Conservation (phyloP, 2,113 vertebrate species). For the Buteo buteo region DNA sequence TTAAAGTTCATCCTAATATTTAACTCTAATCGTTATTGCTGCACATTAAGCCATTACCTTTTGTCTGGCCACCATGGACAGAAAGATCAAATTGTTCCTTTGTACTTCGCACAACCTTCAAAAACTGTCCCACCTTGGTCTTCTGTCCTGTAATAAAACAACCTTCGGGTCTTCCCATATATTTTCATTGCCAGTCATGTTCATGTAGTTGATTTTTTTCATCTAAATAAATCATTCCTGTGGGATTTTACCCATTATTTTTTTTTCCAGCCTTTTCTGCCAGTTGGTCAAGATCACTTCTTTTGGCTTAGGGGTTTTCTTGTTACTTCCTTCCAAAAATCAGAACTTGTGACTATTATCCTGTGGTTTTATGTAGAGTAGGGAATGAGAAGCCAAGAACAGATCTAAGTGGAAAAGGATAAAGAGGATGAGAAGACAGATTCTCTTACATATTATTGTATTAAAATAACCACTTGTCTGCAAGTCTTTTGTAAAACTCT, state of each 20-base stretch:
- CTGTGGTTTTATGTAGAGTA: neutral
- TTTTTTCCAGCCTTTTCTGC: neutral
- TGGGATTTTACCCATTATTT: neutral
- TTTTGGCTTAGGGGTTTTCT: neutral
- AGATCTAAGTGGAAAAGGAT: neutral
- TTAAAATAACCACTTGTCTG: neutral
- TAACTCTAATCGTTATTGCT: neutral
- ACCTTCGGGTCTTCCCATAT: neutral
- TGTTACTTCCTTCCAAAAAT: neutral
- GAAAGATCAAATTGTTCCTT: neutral
- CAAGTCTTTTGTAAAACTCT: neutral
- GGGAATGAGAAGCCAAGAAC: neutral
- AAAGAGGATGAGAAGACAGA: neutral
- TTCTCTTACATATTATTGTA: neutral
- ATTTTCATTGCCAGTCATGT: neutral
- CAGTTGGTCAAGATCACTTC: neutral
- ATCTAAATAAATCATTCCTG: neutral
- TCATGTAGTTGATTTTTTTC: neutral
- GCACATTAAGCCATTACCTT: neutral
- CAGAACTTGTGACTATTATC: neutral
- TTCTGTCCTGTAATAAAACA: neutral
- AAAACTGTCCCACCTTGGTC: neutral
- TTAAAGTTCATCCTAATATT: neutral
- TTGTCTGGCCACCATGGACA: neutral
- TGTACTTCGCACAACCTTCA: neutral